Percentiles rank a stretch among this genome's conserved stretches.
Conservation (phyloP, 2,797 vertebrate species). For the Nannoperca obscura region DNA sequence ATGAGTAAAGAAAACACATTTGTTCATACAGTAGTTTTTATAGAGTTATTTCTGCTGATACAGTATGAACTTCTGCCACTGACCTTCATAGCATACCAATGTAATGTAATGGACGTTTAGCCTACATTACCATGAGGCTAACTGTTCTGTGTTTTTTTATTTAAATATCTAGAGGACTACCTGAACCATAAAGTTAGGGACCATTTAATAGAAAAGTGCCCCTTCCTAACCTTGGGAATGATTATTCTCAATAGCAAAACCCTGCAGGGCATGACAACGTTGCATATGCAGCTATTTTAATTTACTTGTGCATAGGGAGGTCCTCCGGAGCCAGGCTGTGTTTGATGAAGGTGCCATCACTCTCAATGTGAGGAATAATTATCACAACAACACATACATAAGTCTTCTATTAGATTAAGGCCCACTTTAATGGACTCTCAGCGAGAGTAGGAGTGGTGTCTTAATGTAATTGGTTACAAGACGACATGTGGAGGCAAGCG, state of each 20-base stretch:
- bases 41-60: constrained; percentile 19
- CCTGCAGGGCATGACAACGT: constrained; percentile 49
- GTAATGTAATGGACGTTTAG: constrained; percentile 1
- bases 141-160: constrained; percentile 47
- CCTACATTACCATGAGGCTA: constrained; percentile 32
- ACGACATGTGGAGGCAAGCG: constrained; percentile 56
- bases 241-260: constrained; percentile 58
- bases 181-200: constrained; percentile 53
- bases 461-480: constrained; percentile 82
- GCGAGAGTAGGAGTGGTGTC: constrained; percentile 69
- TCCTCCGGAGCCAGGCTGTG: constrained; percentile 53
- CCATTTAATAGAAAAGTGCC: constrained; percentile 62
- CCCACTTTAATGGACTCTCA: constrained; percentile 78
- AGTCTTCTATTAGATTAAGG: constrained; percentile 79
- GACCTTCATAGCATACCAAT: constrained; percentile 32
- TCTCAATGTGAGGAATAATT: constrained; percentile 82
- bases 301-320: constrained; percentile 69
- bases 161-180: constrained; percentile 19
- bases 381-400: constrained; percentile 79
- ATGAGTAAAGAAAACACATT: not conserved
- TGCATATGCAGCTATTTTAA: constrained; percentile 68
- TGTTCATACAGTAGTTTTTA: not conserved
- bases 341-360: constrained; percentile 82
- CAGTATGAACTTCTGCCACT: not conserved
- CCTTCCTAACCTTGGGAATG: constrained; percentile 50